Evolutionary conservation across 2,113 vertebrate species (phyloP), one percentile per base, ranked within the genome.

Genomic region (Grantiella picta): DNA sequence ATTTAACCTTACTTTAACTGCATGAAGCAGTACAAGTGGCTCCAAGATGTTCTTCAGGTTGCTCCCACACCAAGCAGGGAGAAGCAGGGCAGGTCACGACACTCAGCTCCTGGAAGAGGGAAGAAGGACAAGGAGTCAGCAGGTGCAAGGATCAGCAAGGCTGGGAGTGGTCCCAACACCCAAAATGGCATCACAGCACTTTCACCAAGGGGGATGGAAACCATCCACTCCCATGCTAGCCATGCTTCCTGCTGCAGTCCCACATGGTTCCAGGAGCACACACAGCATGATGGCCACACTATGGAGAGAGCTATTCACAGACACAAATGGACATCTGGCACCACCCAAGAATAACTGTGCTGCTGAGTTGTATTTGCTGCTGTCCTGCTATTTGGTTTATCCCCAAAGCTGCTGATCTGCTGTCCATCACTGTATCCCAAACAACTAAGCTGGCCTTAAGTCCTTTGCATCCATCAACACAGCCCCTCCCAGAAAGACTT

Each of bases 1-100:
- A 40, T 33, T 64, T 57, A 90, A 73, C 29, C 95, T 97, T 97
- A 97, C 96, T 97, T 96, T 76, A 84, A 96, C 96, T 97, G 97
- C 97, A 97, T 97, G 95, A 95, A 97, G 96, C 97, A 97, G 96
- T 93, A 86, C 73, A 82, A 85, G 85, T 35, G 60, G 78, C 64
- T 95, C 80, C 89, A 92, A 92, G 83, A 77, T 6, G 75, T 95
- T 81, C 93, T 71, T 95, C 75, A 71, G 40, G 61, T 63, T 1
- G 42, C 61, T 90, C 63, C 50, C 61, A 83, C 84, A 44, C 81
- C 1, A 0, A 89, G 61, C 31, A 77, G 38, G 31, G 22, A 89
- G 28, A 60, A 92, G 60, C 25, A 78, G 44, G 71, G 60, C 64
- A 95, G 66, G 69, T 82, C 79, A 86, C 53, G 0, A 75, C 0